A percentile compares a stretch with the other conserved stretches of the same genome.
Conservation (phyloP, 2,888 invertebrate species). For the Pyrochroa serraticornis region DNA sequence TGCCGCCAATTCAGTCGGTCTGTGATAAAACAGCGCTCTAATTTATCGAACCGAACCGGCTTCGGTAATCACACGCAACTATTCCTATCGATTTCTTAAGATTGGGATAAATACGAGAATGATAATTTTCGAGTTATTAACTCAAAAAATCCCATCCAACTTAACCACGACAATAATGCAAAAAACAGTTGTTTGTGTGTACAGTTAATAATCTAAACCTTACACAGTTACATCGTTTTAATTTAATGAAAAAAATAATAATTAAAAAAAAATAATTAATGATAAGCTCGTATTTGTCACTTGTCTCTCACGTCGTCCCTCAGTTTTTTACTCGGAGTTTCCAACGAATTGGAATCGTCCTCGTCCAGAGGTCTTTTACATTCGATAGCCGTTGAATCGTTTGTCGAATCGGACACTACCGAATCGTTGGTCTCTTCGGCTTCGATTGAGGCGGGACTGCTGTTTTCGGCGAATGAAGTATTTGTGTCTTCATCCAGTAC, state of each 20-base stretch:
- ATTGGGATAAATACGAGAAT: constrained; percentile 20
- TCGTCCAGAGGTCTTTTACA: constrained; percentile 50
- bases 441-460: constrained; percentile 66
- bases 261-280: constrained; percentile 34
- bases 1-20: constrained; percentile 28
- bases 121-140: constrained; percentile 19
- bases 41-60: neutral
- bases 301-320: constrained; percentile 58
- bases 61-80: constrained; percentile 24
- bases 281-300: constrained; percentile 59
- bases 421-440: constrained; percentile 65
- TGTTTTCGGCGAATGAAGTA: constrained; percentile 78
- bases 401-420: constrained; percentile 58
- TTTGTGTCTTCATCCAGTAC: constrained; percentile 74
- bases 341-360: constrained; percentile 57
- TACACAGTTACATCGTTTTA: constrained; percentile 39
- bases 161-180: constrained; percentile 26
- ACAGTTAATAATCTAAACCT: constrained; percentile 39
- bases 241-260: constrained; percentile 37
- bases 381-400: constrained; percentile 52
- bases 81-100: constrained; percentile 22
- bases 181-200: constrained; percentile 29
- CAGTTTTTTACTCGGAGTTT: constrained; percentile 62
- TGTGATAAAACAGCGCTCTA: neutral
- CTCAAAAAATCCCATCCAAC: constrained; percentile 24